These are phyloP conservation scores for Pteropus rufus DNA, from an alignment of 2,797 vertebrate genomes.

Conservation along the genomic window DNA sequence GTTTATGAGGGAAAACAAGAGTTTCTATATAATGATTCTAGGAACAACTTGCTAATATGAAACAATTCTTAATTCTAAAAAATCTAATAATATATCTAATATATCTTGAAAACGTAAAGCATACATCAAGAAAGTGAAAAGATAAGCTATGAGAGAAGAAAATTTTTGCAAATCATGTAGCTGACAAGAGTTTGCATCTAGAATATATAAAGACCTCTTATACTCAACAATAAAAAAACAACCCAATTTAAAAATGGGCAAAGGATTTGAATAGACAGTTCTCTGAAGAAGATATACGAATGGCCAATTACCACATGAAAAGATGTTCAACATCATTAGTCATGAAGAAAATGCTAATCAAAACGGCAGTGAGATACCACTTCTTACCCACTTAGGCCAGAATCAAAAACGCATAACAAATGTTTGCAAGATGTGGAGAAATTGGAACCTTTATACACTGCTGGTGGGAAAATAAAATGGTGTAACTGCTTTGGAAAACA, in stretches of 20 bases:
- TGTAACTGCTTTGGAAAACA: not conserved
- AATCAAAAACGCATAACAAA: not conserved
- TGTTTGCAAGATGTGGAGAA: not conserved
- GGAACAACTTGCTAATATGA: not conserved
- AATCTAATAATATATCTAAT: not conserved
- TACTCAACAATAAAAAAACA: not conserved
- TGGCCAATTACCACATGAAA: not conserved
- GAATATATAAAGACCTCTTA: not conserved
- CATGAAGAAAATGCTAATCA: not conserved
- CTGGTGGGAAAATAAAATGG: not conserved
- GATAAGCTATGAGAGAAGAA: not conserved
- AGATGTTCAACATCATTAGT: not conserved
- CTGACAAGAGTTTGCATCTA: not conserved
- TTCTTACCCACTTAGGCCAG: not conserved
- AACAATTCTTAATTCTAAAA: not conserved
- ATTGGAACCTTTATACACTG: not conserved
- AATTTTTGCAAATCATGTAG: not conserved
- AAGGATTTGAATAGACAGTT: not conserved
- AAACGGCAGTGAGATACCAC: not conserved
- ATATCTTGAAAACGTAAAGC: not conserved
- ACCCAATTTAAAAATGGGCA: not conserved
- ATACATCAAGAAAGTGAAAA: not conserved
- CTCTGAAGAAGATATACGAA: not conserved
- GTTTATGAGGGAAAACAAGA: not conserved
- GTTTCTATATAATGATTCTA: not conserved